phyloP scores from a whole-genome alignment of 2,888 invertebrate genomes.

The Acronicta leporina region DNA sequence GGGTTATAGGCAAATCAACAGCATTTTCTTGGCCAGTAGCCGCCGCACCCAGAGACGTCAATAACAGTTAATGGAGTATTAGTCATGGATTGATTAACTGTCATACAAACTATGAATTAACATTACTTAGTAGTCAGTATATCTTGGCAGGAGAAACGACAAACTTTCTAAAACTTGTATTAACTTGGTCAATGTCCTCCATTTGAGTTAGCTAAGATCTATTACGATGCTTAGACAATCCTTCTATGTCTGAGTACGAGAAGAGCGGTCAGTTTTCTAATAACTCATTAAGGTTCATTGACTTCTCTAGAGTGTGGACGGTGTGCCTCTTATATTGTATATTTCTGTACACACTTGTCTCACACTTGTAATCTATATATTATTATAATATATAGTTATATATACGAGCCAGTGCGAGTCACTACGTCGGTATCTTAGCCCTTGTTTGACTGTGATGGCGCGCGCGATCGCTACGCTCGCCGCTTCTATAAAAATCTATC shows the following conservation, averaged over 20 bases:
- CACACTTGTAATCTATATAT: conserved; percentile 1
- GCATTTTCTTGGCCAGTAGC: background rate
- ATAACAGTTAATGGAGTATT: background rate
- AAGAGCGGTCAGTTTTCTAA: too few species aligned
- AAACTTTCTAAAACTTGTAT: too few species aligned
- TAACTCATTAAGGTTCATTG: background rate
- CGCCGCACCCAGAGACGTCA: too few species aligned
- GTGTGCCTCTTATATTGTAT: background rate
- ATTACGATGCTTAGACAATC: too few species aligned
- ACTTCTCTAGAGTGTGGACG: background rate
- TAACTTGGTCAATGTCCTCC: too few species aligned
- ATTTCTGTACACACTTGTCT: conserved; percentile 14
- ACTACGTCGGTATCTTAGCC: conserved; percentile 45
- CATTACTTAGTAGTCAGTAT: too few species aligned
- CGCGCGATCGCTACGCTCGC: conserved; percentile 45
- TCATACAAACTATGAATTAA: background rate
- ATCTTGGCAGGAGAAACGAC: too few species aligned
- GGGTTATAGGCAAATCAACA: background rate
- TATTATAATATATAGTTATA: conserved; percentile 14
- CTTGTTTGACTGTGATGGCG: conserved; percentile 58
- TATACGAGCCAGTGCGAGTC: conserved; percentile 34
- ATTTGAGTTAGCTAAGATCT: too few species aligned
- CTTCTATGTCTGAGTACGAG: too few species aligned
- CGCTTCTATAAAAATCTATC: conserved; percentile 21
- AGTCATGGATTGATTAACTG: background rate